Base-by-base conservation (phyloP, 1,140 invertebrate genomes). In the Plodia interpunctella region DNA sequence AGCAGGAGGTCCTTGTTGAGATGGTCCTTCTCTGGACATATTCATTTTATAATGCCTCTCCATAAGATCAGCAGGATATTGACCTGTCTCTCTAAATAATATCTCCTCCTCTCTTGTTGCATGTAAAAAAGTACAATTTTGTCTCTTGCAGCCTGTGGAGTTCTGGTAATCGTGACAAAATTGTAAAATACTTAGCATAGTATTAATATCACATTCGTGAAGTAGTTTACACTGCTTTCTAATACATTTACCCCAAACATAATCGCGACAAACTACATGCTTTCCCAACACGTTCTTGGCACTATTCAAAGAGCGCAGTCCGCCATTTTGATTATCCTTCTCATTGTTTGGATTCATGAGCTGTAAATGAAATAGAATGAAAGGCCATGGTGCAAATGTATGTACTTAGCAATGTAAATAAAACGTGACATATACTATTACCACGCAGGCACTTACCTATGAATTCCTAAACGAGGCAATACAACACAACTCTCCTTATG, bases 161-260 rank as follows among this genome's bases (percentile, higher is more conserved):
- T 57, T 57, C 49, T 57, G 56, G 38, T 25, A 50, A 57, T 57
- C 38, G 56, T 57, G 56, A 17, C 56, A 57, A 50, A 57, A 49
- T 20, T 50, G 19, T 28, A 57, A 25, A 49, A 57, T 56, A 13
- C n/a, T 25, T 50, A 15, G 2, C 44, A 57, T 57, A 25, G 44
- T 44, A 13, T 57, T 3, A 2, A 28, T n/a, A 17, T 20, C 20
- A 17, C 38, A 57, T 28, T 50, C 44, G 30, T 57, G 56, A 2
- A n/a, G 13, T 21, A 15, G 30, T 17, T 25, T 49, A 18, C 56
- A 57, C 20, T 15, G 56, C 1, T 28, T 20, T 13, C 21, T 57
- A 15, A 38, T 3, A 15, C 56, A 57, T 28, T 15, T 57, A 49
- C 56, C 56, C 44, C 56, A 50, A n/a, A 57, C 56, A 44, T 50